These are phyloP conservation scores for Lapara coniferarum DNA, from an alignment of 2,888 invertebrate genomes.

Conservation along the genomic window DNA sequence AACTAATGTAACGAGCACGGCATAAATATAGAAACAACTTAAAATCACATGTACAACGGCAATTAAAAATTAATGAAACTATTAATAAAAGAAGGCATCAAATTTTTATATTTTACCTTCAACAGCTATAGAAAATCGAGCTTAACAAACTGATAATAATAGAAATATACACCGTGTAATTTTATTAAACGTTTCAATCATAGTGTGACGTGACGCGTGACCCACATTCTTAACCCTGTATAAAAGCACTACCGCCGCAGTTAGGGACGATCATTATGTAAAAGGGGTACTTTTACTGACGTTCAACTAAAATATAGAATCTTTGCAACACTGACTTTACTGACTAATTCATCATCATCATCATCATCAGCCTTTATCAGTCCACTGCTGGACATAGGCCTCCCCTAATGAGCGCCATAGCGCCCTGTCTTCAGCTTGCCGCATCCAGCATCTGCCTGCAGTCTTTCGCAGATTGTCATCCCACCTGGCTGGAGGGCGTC, in stretches of 20 bases:
- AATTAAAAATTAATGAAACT: neutral
- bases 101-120: neutral
- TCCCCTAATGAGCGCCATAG: no score
- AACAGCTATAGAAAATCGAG: neutral
- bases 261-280: neutral
- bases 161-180: neutral
- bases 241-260: constrained; percentile 35
- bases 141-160: neutral
- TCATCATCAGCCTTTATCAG: no score
- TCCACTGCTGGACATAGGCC: no score
- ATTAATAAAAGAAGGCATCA: neutral
- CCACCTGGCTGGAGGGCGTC: no score
- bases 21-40: constrained; percentile 17
- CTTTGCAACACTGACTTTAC: neutral
- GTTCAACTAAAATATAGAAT: neutral
- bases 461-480: no score
- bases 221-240: constrained; percentile 48
- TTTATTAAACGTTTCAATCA: constrained; percentile 2
- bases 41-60: neutral
- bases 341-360: neutral
- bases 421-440: no score
- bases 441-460: no score
- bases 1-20: constrained; percentile 11
- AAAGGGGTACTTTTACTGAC: constrained; percentile 10
- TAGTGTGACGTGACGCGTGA: constrained; percentile 47